A percentile compares a stretch with the other conserved stretches of the same genome.
Evolutionary conservation across 2,888 invertebrate genomes (phyloP).

Genomic region (Thecocarcelia acutangulata): DNA sequence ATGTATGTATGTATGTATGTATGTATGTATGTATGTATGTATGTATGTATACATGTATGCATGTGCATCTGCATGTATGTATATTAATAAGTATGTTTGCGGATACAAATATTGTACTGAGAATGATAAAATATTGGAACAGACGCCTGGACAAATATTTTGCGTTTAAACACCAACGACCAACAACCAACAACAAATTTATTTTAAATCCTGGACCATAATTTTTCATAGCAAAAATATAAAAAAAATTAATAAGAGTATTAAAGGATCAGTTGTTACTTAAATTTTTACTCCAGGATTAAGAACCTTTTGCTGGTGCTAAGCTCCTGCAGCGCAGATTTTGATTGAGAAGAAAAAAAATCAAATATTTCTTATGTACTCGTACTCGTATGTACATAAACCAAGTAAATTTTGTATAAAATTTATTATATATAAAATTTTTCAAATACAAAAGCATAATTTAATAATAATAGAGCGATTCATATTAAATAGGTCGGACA

Average conservation of each 20-base stretch:
- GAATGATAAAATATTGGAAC: conserved; percentile 46
- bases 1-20: neutral
- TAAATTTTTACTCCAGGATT: conserved; percentile 9
- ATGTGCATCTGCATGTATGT: neutral
- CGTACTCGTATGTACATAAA: too few species aligned
- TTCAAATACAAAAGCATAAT: too few species aligned
- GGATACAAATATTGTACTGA: conserved; percentile 11
- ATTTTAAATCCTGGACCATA: conserved; percentile 9
- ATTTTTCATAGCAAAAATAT: conserved; percentile 10
- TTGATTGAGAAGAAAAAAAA: too few species aligned
- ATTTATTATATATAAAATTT: too few species aligned
- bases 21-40: neutral
- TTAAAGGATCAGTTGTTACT: conserved; percentile 33
- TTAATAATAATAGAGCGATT: too few species aligned
- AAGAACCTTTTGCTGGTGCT: neutral
- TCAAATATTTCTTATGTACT: too few species aligned
- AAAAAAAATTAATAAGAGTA: neutral
- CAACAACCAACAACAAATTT: neutral
- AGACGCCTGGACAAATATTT: conserved; percentile 51
- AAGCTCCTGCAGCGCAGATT: neutral
- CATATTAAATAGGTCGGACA: too few species aligned
- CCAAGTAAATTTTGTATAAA: too few species aligned
- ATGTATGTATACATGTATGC: neutral
- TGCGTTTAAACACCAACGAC: conserved; percentile 25
- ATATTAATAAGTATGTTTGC: neutral